Conservation (phyloP, 2,888 invertebrate genomes). For the Glaucopsyche alexis region DNA sequence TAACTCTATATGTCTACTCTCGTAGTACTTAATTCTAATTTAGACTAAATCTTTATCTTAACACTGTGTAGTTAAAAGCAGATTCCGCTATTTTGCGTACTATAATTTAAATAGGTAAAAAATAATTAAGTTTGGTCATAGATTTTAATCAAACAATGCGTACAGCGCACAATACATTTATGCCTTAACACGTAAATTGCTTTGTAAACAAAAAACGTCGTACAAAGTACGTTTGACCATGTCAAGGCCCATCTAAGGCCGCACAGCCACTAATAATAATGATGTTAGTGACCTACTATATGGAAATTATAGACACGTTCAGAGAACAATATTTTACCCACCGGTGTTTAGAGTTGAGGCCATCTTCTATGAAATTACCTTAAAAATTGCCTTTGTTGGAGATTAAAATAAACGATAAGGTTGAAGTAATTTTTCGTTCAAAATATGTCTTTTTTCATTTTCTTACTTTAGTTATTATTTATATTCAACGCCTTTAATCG, state of each 20-base stretch:
- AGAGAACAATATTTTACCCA: slow-evolving; percentile 17
- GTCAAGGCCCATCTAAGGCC: slow-evolving; percentile 24
- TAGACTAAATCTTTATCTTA: neutral
- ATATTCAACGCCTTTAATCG: neutral
- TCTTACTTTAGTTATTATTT: too few species aligned
- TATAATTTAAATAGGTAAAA: neutral
- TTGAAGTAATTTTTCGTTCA: too few species aligned
- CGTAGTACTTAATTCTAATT: neutral
- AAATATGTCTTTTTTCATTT: too few species aligned
- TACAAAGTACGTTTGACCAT: slow-evolving; percentile 27
- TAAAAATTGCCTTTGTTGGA: neutral
- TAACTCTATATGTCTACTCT: neutral
- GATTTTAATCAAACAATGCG: slow-evolving; percentile 22
- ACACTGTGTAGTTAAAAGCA: neutral
- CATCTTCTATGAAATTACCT: slow-evolving; percentile 5
- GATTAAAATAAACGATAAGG: too few species aligned
- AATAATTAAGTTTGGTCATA: neutral
- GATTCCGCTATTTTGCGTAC: neutral
- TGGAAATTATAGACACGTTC: slow-evolving; percentile 28
- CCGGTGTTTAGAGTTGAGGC: neutral
- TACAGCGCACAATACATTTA: slow-evolving; percentile 17
- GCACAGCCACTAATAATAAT: slow-evolving; percentile 27
- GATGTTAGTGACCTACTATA: slow-evolving; percentile 28
- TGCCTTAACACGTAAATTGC: slow-evolving; percentile 10
- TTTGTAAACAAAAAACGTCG: slow-evolving; percentile 27